Evolutionary conservation across 1,140 invertebrate genomes (phyloP).

Genomic region (Tetranychus urticae): DNA sequence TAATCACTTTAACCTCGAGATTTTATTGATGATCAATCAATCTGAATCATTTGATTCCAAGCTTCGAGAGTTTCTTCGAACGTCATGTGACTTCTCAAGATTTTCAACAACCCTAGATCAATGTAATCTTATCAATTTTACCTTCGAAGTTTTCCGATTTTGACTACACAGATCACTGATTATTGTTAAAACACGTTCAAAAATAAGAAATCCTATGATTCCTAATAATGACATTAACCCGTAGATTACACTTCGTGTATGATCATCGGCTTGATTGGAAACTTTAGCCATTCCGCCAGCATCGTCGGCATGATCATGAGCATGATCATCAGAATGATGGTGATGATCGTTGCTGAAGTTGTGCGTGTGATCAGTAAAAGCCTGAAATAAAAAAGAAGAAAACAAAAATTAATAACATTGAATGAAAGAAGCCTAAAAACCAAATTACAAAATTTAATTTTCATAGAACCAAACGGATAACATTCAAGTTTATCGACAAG

Average conservation of each 20-base stretch:
- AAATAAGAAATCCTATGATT: constrained; percentile 8
- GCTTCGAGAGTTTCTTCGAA: too few species aligned
- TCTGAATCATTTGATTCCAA: too few species aligned
- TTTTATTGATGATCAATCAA: too few species aligned
- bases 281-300: background rate
- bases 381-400: too few species aligned
- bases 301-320: background rate
- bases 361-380: background rate
- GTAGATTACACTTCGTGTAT: constrained; percentile 5
- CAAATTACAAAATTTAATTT: too few species aligned
- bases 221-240: constrained; percentile 9
- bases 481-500: too few species aligned
- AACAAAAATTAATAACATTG: too few species aligned
- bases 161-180: constrained; percentile 7
- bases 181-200: constrained; percentile 10
- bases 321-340: constrained; percentile 1
- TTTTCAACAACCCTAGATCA: too few species aligned
- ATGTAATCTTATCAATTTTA: background rate
- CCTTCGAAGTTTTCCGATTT: constrained; percentile 7
- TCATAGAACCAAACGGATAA: too few species aligned
- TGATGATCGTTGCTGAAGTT: constrained; percentile 15
- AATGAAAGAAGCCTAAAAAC: too few species aligned
- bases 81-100: too few species aligned
- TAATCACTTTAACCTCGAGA: too few species aligned
- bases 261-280: constrained; percentile 1